These are phyloP conservation scores for Cheracebus regulus DNA, from an alignment of 2,797 vertebrate genomes.

Conservation along the genomic window DNA sequence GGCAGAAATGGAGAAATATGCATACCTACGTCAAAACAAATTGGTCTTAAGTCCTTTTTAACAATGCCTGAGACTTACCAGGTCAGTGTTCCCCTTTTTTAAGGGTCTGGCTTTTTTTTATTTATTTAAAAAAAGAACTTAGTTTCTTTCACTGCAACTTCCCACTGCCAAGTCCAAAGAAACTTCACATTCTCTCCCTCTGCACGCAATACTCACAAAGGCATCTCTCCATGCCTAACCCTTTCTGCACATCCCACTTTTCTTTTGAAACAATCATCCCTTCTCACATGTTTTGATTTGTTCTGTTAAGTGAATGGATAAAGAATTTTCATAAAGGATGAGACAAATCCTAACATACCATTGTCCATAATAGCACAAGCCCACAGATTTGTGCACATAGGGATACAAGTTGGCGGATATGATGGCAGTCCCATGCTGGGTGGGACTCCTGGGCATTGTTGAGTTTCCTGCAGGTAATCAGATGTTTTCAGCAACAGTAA, in stretches of 20 bases:
- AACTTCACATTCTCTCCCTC: neutral
- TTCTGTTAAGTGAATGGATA: neutral
- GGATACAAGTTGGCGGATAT: fast-evolving
- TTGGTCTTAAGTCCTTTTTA: neutral
- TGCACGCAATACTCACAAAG: neutral
- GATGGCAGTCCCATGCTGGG: neutral
- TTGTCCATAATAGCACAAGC: neutral
- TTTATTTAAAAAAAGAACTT: neutral
- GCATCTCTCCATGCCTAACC: neutral
- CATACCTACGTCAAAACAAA: constrained; percentile 62
- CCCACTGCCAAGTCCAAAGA: neutral
- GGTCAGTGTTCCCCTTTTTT: neutral
- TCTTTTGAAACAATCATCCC: neutral
- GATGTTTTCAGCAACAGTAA: neutral
- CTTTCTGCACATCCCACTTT: neutral
- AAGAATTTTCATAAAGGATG: neutral
- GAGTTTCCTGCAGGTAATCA: neutral
- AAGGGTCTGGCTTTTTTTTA: neutral
- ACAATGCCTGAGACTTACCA: neutral
- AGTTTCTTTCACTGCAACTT: neutral
- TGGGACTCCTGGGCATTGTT: neutral
- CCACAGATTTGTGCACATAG: neutral
- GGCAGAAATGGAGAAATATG: constrained; percentile 58
- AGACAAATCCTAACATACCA: neutral
- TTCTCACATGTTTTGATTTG: neutral